A percentile compares a stretch with the other conserved stretches of the same genome.
These are phyloP conservation scores for Lepus timidus DNA, from an alignment of 2,113 vertebrate genomes.

Conservation along the genomic window DNA sequence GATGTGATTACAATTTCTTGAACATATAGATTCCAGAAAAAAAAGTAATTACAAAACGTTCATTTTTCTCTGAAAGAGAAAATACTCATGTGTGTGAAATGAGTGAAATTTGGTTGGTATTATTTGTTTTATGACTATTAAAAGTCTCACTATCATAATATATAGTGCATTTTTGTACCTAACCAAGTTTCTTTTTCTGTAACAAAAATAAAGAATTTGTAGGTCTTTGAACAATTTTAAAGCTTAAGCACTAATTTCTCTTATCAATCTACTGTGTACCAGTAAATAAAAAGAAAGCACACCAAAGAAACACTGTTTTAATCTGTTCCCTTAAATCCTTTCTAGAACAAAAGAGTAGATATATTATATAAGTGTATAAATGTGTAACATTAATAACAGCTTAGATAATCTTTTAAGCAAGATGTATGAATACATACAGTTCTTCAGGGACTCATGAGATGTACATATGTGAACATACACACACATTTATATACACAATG, in stretches of 20 bases:
- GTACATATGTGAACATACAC: background rate
- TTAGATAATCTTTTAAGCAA: background rate
- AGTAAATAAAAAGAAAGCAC: slow-evolving; percentile 44
- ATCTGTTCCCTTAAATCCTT: slow-evolving; percentile 25
- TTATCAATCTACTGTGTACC: slow-evolving; percentile 31
- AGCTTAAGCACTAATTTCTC: slow-evolving; percentile 57
- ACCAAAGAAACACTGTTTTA: background rate
- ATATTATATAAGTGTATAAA: slow-evolving; percentile 11
- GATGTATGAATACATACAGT: slow-evolving; percentile 37
- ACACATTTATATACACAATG: background rate
- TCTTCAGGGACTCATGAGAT: slow-evolving; percentile 15
- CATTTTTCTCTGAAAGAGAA: slow-evolving; percentile 58
- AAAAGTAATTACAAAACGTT: background rate
- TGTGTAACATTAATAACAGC: slow-evolving; percentile 22
- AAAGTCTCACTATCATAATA: slow-evolving; percentile 27
- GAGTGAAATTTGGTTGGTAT: slow-evolving; percentile 34
- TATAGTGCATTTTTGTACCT: slow-evolving; percentile 22
- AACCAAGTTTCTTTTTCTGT: slow-evolving; percentile 41
- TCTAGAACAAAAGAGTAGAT: background rate
- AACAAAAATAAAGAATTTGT: slow-evolving; percentile 48
- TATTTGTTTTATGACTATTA: slow-evolving; percentile 32
- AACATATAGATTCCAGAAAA: slow-evolving; percentile 53
- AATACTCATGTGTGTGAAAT: slow-evolving; percentile 11
- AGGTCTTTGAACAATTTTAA: slow-evolving; percentile 44
- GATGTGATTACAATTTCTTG: slow-evolving; percentile 11